Evolutionary conservation across 2,888 invertebrate genomes (phyloP).

Genomic region (Amitus sp.): DNA sequence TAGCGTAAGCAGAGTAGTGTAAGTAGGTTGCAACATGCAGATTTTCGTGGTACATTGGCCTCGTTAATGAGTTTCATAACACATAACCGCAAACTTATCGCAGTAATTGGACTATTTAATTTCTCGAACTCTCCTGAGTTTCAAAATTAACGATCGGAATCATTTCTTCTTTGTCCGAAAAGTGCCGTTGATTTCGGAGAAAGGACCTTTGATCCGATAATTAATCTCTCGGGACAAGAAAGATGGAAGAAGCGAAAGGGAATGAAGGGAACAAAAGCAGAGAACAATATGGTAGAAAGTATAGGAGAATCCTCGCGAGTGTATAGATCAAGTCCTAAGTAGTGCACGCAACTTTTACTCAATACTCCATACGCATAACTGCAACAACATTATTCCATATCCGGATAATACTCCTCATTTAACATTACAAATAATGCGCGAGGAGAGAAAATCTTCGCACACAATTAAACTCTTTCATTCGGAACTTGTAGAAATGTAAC

Average conservation of each 20-base stretch:
- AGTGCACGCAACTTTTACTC: neutral
- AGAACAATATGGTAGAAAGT: neutral
- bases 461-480: neutral
- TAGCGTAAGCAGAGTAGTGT: slow-evolving; percentile 19
- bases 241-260: neutral
- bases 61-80: slow-evolving; percentile 23
- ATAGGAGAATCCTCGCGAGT: neutral
- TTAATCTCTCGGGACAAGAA: neutral
- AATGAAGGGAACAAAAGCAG: neutral
- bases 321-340: neutral
- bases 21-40: slow-evolving; percentile 38
- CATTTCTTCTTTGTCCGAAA: too few species aligned
- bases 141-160: neutral
- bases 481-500: neutral
- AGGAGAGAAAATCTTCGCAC: too few species aligned
- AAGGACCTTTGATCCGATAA: neutral
- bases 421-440: neutral
- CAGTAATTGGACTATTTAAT: neutral
- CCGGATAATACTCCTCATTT: neutral
- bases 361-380: neutral
- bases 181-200: neutral
- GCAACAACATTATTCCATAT: neutral
- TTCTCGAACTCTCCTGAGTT: neutral
- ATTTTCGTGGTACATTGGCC: slow-evolving; percentile 34
- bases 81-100: neutral